Conservation (phyloP, 35 echinoderm and acorn worm species). For the Eucidaris tribuloides region DNA sequence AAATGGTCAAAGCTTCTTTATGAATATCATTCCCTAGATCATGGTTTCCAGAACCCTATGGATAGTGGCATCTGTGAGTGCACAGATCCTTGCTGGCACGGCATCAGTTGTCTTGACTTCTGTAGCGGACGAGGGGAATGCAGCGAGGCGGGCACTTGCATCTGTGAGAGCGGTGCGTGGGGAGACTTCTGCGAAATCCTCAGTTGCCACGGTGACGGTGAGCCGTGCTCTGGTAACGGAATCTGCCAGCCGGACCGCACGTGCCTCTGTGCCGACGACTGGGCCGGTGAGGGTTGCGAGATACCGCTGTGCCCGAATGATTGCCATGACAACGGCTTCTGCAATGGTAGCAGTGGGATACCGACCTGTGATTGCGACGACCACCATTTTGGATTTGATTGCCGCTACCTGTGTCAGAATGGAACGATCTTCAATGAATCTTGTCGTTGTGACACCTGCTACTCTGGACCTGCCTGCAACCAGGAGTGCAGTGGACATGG, state of each 20-base stretch:
- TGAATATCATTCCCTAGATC: neutral
- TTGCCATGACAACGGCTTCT: conserved; percentile 68
- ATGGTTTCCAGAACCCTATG: conserved; percentile 66
- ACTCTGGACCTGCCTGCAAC: conserved; percentile 57
- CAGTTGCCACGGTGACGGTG: conserved; percentile 55
- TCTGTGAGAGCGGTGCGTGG: conserved; percentile 45
- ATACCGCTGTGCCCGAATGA: conserved; percentile 79
- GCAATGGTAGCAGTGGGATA: conserved; percentile 55
- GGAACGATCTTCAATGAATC: conserved; percentile 34
- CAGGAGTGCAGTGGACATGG: conserved; percentile 76
- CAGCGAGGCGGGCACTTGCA: neutral
- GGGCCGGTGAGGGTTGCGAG: conserved; percentile 65
- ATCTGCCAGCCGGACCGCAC: conserved; percentile 33
- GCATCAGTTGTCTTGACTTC: conserved; percentile 37
- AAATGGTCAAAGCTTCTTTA: too few species aligned
- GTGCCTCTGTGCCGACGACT: conserved; percentile 67
- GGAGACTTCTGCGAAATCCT: conserved; percentile 61
- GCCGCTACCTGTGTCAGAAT: conserved; percentile 55
- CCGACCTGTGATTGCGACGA: conserved; percentile 60
- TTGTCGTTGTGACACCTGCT: conserved; percentile 75
- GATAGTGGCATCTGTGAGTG: conserved; percentile 83
- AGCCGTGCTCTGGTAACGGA: conserved; percentile 65
- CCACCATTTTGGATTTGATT: conserved; percentile 56
- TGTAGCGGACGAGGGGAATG: conserved; percentile 54
- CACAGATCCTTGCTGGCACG: conserved; percentile 85